Base-by-base conservation (phyloP, 2,888 invertebrate species). In the Dendrolimus houi region DNA sequence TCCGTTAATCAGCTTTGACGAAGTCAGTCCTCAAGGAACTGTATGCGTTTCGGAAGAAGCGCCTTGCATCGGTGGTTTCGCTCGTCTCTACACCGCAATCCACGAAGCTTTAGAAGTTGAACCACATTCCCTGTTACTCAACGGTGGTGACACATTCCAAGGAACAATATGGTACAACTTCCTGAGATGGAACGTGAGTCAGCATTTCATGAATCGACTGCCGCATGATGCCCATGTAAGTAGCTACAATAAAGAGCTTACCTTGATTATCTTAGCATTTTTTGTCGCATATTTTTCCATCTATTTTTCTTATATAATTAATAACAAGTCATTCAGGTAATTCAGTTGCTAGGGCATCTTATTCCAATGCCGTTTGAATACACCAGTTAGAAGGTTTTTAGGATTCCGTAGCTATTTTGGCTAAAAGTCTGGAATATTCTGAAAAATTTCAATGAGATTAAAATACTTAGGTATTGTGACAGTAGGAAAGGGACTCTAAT, bases 161-260 rank as follows among this genome's bases (percentile, higher is more conserved):
- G 90, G 90, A 54, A 94, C 94, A 1, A 86, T 96, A 8, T 97
- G 96, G 95, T 97, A 96, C 80, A 94, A 94, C 68, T 79, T 95
- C 58, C 90, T 94, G 55, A 85, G 93, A 59, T 95, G 95, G 94
- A 94, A 94, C 67, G 94, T 94, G 12, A 94, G 94, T 0, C 93
- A 94, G 55, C 76, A 86, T 66, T 96, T 97, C 72, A 93, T 97
- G 85, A 96, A 97, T 73, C 84, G 93, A 77, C 73, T 97, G 57
- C 93, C 93, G 1, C 94, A 96, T 66, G 96, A 96, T 69, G 97
- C 93, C 7, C 94, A 96, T 89, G 96, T 96, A 79, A 84, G 88
- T 79, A n/a, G 13, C 29, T 29, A 6, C 29, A 29, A 29, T 29
- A 29, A 29, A 6, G 29, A 29, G 3, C 6, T 29, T 29, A 29